phyloP scores from a whole-genome alignment of 2,113 vertebrate species.

The Emydocephalus ijimae region DNA sequence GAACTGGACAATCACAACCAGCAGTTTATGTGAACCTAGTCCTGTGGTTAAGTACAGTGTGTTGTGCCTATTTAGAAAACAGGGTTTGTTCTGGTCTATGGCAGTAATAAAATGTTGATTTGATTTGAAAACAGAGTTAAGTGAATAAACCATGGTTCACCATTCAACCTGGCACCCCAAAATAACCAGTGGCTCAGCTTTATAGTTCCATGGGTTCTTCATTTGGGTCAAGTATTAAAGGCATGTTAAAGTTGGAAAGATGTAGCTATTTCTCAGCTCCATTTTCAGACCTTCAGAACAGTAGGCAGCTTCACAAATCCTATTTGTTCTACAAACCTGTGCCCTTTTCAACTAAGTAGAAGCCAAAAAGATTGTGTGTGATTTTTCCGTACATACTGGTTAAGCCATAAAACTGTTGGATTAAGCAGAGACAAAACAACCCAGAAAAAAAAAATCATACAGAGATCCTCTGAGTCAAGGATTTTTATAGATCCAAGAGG shows the following conservation, averaged over 20 bases:
- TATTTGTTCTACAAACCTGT: neutral
- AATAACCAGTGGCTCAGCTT: neutral
- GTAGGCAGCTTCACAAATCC: neutral
- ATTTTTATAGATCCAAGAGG: neutral
- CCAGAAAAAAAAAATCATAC: neutral
- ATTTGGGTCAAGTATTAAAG: neutral
- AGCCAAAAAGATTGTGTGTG: neutral
- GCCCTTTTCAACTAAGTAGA: neutral
- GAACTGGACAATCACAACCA: neutral
- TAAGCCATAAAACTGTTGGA: neutral
- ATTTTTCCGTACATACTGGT: neutral
- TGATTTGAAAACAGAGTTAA: neutral
- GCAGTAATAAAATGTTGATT: neutral
- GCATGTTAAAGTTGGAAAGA: neutral
- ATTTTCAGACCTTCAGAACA: neutral
- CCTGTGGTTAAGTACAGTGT: neutral
- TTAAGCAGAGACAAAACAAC: neutral
- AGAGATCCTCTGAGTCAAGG: neutral
- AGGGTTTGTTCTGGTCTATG: neutral
- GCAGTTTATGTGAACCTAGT: neutral
- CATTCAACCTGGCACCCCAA: neutral
- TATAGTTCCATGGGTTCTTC: neutral
- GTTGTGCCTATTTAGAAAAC: neutral
- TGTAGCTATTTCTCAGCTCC: neutral
- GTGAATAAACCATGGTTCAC: neutral